Conservation (phyloP, 2,797 vertebrate species). For the Momotus momota region DNA sequence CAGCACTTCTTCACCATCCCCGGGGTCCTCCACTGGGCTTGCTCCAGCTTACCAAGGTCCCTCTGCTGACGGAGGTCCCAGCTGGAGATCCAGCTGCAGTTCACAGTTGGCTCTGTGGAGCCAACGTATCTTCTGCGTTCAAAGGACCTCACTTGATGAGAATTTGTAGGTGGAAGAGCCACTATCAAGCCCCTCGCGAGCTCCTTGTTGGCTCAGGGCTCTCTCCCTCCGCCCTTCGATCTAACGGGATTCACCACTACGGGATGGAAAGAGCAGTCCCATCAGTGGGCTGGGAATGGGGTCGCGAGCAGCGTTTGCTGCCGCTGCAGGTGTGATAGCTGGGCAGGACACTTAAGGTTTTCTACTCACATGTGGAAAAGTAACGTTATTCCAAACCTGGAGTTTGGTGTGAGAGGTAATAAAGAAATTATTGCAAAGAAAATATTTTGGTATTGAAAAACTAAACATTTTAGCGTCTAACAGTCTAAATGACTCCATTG, state of each 20-base stretch:
- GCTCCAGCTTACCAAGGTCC: background rate
- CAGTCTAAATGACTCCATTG: slow-evolving; percentile 25
- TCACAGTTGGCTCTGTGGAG: background rate
- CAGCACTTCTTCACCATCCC: background rate
- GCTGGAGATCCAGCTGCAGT: background rate
- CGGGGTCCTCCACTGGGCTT: background rate
- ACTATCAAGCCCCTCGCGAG: background rate
- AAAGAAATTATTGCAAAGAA: slow-evolving; percentile 45
- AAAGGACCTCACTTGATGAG: fast-evolving
- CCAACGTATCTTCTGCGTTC: background rate
- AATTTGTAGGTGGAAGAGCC: background rate
- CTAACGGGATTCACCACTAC: background rate
- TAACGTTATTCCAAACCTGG: background rate
- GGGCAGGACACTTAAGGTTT: background rate
- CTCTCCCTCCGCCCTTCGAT: background rate
- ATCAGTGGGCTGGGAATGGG: background rate
- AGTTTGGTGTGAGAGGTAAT: background rate
- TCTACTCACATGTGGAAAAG: background rate
- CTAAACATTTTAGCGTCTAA: background rate
- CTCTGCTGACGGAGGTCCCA: background rate
- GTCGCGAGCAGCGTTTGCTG: background rate
- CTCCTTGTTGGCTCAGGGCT: background rate
- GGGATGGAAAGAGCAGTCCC: background rate
- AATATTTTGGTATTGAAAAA: slow-evolving; percentile 42
- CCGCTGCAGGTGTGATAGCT: background rate